Evolutionary conservation across 2,888 invertebrate genomes (phyloP).

Genomic region (Zelleria hepariella): DNA sequence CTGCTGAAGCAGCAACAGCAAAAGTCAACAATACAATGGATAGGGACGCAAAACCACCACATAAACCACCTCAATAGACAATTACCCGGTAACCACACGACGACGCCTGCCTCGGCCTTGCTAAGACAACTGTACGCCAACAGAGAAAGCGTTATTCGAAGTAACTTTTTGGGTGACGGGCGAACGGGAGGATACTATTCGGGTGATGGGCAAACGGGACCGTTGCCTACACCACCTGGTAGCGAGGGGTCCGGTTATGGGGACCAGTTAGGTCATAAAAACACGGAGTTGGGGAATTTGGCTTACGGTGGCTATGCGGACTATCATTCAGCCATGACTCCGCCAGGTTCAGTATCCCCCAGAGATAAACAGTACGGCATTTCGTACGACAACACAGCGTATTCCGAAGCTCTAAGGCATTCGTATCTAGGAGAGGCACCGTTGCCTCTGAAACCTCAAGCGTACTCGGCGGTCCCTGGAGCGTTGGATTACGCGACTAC

Average conservation of each 20-base stretch:
- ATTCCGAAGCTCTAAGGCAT: slow-evolving; percentile 75
- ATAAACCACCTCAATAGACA: slow-evolving; percentile 75
- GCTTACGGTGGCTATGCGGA: slow-evolving; percentile 77
- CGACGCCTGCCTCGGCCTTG: slow-evolving; percentile 90
- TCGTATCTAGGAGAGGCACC: slow-evolving; percentile 66
- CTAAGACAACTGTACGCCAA: slow-evolving; percentile 92
- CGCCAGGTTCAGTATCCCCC: slow-evolving; percentile 97
- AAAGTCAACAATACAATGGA: slow-evolving; percentile 91
- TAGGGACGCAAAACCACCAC: slow-evolving; percentile 82
- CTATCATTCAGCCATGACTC: slow-evolving; percentile 95
- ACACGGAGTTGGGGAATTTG: slow-evolving; percentile 74
- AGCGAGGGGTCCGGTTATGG: slow-evolving; percentile 84
- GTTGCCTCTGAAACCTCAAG: slow-evolving; percentile 90
- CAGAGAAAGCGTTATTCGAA: slow-evolving; percentile 94
- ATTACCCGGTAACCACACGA: slow-evolving; percentile 65
- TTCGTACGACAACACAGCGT: slow-evolving; percentile 71
- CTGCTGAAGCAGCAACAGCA: slow-evolving; percentile 85
- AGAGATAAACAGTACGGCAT: slow-evolving; percentile 80
- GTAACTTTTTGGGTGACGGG: slow-evolving; percentile 76
- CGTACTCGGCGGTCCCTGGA: slow-evolving; percentile 82
- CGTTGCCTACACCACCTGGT: slow-evolving; percentile 91
- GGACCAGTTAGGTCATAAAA: slow-evolving; percentile 72
- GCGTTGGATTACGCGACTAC: slow-evolving; percentile 77
- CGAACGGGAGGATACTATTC: slow-evolving; percentile 62
- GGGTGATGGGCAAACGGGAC: slow-evolving; percentile 77